Evolutionary conservation across 1,140 invertebrate species (phyloP), one percentile per base, ranked within the genome.

Genomic region (Drosophila rufa): DNA sequence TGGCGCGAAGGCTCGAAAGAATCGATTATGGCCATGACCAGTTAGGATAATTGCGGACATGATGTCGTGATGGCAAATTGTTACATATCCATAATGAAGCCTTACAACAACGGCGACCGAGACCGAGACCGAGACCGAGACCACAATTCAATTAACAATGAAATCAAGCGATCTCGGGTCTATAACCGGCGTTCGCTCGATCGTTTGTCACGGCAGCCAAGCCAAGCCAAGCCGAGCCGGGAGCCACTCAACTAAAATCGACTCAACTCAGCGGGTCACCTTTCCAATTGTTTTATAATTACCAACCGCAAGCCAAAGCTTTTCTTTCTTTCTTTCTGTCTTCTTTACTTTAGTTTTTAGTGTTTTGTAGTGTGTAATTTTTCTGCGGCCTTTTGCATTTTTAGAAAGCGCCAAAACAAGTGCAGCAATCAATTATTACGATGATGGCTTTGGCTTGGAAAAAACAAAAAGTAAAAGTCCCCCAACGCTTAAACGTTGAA

Each of bases 271-370:
- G 67, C 53, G 38, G 69, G 53, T 73, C 83, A 83, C 84, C 83
- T 83, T 87, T 87, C 83, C 76, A 83, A 83, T 89, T 87, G 84
- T 89, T 87, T 87, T 77, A 67, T 87, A 89, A 87, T 87, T 87
- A 67, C 76, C 46, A 22, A 27, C 58, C 55, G 51, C 75, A 68
- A 55, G 19, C 43, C 33, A 42, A 36, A 45, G 64, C 62, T 83
- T 82, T 82, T 81, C 51, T 40, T 38, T 65, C 40, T 25, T 27
- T 25, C 40, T 19, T 27, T 42, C 27, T 33, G 30, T 27, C 27
- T 47, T 48, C 59, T 38, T 46, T 46, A 27, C 43, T 64, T 19
- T 46, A 47, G 38, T 47, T 59, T 47, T 60, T 40, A 38, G 51
- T 55, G 27, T 30, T 30, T 55, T 36, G 17, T 53, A 47, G 15